Evolutionary conservation across 2,113 vertebrate species (phyloP).

Genomic region (Aleadryas rufinucha): DNA sequence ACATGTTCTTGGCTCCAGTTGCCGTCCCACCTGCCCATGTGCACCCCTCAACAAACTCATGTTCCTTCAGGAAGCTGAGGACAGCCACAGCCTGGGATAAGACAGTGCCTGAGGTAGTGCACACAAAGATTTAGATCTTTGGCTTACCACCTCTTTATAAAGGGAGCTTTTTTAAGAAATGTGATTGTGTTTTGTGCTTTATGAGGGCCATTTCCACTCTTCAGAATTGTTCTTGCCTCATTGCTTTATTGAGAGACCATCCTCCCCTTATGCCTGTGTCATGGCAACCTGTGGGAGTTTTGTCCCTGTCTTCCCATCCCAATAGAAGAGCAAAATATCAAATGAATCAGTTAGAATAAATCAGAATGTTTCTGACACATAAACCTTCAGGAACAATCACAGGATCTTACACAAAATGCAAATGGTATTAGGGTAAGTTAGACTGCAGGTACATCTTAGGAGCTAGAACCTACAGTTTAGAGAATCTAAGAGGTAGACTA

Average conservation of each 20-base stretch:
- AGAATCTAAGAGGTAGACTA: neutral
- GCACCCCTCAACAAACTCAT: accelerated
- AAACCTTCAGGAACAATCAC: neutral
- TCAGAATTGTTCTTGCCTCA: neutral
- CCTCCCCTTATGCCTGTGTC: neutral
- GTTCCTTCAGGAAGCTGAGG: neutral
- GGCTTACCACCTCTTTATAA: neutral
- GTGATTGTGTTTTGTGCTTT: neutral
- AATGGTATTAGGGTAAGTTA: neutral
- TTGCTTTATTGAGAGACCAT: neutral
- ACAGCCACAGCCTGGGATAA: neutral
- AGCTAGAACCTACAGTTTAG: neutral
- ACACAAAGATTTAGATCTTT: neutral
- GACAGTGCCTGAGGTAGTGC: neutral
- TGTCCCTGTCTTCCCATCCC: neutral
- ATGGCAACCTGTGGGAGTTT: neutral
- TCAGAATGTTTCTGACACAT: neutral
- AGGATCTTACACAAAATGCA: neutral
- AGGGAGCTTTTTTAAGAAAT: neutral
- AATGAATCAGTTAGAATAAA: neutral
- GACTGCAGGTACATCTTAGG: neutral
- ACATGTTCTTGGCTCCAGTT: neutral
- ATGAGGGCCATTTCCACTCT: neutral
- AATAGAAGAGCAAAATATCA: neutral
- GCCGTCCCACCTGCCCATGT: neutral